Percentiles rank a stretch among this genome's conserved stretches.
Evolutionary conservation across 2,797 vertebrate genomes (phyloP).

Genomic region (Xenopus petersii): DNA sequence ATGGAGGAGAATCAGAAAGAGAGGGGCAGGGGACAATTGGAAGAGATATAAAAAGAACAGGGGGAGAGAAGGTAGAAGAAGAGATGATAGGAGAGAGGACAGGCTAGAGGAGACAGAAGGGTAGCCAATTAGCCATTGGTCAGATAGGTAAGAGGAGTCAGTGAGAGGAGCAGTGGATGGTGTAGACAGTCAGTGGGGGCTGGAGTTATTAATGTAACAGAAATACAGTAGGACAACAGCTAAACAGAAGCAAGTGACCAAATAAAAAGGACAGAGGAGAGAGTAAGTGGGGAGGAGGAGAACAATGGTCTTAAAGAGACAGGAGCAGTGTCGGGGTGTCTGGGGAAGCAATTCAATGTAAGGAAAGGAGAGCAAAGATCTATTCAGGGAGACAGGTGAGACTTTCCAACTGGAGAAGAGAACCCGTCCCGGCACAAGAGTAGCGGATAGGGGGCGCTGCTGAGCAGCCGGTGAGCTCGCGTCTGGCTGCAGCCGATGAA

Average conservation of each 20-base stretch:
- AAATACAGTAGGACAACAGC: not conserved
- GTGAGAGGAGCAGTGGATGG: not conserved
- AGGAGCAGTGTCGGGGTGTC: not conserved
- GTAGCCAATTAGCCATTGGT: not conserved
- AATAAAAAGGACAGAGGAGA: not conserved
- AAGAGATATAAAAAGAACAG: not conserved
- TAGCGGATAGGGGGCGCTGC: no score
- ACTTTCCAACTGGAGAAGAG: constrained; percentile 16
- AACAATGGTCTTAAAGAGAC: not conserved
- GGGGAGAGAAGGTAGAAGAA: no score
- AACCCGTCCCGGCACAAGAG: no score
- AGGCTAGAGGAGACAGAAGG: not conserved
- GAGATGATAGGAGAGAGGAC: not conserved
- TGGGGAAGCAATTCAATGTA: not conserved
- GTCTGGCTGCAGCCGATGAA: no score
- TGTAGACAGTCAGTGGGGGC: no score
- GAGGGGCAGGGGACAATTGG: no score
- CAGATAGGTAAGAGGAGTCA: not conserved
- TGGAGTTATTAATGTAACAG: not conserved
- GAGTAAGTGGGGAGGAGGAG: not conserved
- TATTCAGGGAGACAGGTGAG: not conserved
- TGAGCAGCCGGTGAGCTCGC: no score
- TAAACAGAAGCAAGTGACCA: no score
- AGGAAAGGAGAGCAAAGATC: not conserved
- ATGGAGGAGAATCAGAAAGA: not conserved